A percentile compares a stretch with the other conserved stretches of the same genome.
phyloP scores from a whole-genome alignment of 2,113 vertebrate genomes.

The Hemibagrus wyckioides region DNA sequence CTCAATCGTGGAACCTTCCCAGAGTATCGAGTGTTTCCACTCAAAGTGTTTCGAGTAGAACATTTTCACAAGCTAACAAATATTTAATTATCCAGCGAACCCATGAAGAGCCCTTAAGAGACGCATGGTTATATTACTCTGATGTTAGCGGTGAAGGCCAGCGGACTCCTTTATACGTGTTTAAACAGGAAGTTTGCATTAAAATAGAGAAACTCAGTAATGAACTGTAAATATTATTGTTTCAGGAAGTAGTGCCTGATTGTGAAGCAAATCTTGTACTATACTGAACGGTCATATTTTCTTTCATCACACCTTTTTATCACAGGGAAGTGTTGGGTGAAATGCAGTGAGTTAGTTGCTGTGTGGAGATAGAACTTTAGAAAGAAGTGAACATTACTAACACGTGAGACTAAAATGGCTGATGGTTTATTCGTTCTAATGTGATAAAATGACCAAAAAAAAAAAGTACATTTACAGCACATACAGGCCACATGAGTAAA shows the following conservation, averaged over 20 bases:
- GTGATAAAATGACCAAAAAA: constrained; percentile 21
- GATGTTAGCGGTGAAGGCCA: background rate
- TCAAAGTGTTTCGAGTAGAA: background rate
- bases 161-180: background rate
- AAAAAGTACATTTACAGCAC: constrained; percentile 6
- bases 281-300: background rate
- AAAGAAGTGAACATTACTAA: constrained; percentile 14
- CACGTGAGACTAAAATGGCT: constrained; percentile 16
- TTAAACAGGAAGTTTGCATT: background rate
- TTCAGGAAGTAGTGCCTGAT: background rate
- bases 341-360: background rate
- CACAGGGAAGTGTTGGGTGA: background rate
- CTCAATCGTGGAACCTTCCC: background rate
- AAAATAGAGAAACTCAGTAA: background rate
- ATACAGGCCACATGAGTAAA: constrained; percentile 17
- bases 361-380: background rate
- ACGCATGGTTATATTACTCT: background rate
- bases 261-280: background rate
- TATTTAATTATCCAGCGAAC: background rate
- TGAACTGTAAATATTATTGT: background rate
- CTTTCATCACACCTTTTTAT: background rate
- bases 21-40: background rate
- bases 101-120: background rate
- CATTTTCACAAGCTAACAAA: background rate
- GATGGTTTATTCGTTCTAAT: constrained; percentile 25